Base-by-base conservation (phyloP, 2,888 invertebrate genomes). In the Aphidoletes aphidimyza region DNA sequence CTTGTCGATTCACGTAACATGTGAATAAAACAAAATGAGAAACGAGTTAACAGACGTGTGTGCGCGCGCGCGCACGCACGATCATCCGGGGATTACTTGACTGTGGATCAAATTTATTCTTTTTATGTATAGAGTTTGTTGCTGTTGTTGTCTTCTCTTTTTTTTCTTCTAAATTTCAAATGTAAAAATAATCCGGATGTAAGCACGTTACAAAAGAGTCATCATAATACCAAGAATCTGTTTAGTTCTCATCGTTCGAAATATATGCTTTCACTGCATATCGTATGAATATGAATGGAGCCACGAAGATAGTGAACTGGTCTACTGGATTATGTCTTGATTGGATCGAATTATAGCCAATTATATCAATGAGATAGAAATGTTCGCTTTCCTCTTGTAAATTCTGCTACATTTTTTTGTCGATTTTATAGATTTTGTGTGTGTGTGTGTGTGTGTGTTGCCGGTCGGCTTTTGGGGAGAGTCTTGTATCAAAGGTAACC, bases 161-260 rank as follows among this genome's bases (percentile, higher is more conserved):
- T n/a, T n/a, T n/a, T n/a, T n/a, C n/a, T n/a, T 42, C 9, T 30
- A 14, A 34, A 69, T 14, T 30, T 11, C 14, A 19, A 30, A 69
- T 69, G 69, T 69, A n/a, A 69, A 69, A 69, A 69, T 69, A 69
- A 69, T 34, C 69, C 69, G 69, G 34, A 69, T 69, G 26, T 54
- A 26, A n/a, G n/a, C n/a, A 54, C 42, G 14, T 42, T 42, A n/a
- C 42, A 42, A 42, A 42, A 42, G 42, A 42, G 42, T 9, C 69
- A 69, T 14, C 30, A 69, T 11, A 19, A n/a, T n/a, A n/a, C n/a
- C n/a, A n/a, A n/a, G n/a, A 19, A 30, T 26, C n/a, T 30, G 14
- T 3, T 3, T 30, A 19, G 34, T 11, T 69, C 9, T 69, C 14
- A 69, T 14, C 14, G 30, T 30, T 17, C 2, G n/a, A n/a, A 69